Evolutionary conservation across 2,797 vertebrate genomes (phyloP), one percentile per base, ranked within the genome.

Genomic region (Anabacerthia variegaticeps): DNA sequence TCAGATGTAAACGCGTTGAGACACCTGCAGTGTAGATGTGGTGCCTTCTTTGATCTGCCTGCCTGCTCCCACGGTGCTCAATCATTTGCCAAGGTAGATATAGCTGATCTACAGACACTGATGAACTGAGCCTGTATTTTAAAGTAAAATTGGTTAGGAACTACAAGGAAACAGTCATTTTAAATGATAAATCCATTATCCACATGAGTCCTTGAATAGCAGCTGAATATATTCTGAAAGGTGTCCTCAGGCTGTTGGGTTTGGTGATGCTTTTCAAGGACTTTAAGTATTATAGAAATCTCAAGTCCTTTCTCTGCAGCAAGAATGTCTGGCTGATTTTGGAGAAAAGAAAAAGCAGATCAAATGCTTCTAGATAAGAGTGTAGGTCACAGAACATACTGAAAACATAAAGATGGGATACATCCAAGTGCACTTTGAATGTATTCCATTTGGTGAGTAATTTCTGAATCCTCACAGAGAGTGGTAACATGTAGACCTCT

Each of bases 41-140:
- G 36, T 2, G 0, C 73, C 62, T 54, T 68, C 44, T 78, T 76
- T 59, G 43, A 71, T 41, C 34, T 67, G 41, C 17, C n/a, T 32
- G 18, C 13, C 23, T 1, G 1, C 6, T 55, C 7, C n/a, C 1
- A 0, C 43, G 7, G 8, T 44, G 18, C 7, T 91, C 51, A 52
- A 67, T 49, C 63, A 44, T 71, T 85, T 80, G 6, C 36, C 30
- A 68, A 49, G n/a, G 14, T 55, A 56, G 12, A 46, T 27, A 54
- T 1, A 84, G 30, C 21, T 82, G 11, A 74, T 24, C 23, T 52
- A 63, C 32, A 72, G 19, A 30, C 27, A n/a, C 6, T 56, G 32
- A 85, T 41, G 34, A 67, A 46, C 22, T 28, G 23, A 3, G 5
- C 4, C 12, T 4, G 2, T 27, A 61, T 62, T 66, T 89, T 48